Conservation (phyloP, 2,113 vertebrate genomes). For the Ictalurus punctatus region DNA sequence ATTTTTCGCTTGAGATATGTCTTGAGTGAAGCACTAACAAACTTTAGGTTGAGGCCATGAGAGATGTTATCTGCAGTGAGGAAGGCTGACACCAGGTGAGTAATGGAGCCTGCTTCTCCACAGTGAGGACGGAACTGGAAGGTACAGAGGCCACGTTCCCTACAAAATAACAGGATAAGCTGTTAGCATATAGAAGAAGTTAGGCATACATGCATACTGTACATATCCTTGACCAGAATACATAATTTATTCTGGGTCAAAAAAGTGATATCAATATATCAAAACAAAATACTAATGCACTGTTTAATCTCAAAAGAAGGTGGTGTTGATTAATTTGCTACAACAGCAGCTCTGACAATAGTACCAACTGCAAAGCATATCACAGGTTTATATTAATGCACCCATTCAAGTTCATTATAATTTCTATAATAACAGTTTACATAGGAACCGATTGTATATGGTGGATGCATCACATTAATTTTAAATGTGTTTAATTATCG, state of each 20-base stretch:
- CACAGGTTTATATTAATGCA: background rate
- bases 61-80: conserved; percentile 97
- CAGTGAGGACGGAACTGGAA: conserved; percentile 96
- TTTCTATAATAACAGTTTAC: background rate
- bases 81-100: conserved; percentile 95
- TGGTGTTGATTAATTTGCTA: background rate
- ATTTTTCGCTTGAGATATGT: background rate
- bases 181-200: background rate
- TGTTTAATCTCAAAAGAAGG: background rate
- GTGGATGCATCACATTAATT: background rate
- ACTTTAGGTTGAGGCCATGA: conserved; percentile 94
- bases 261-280: background rate
- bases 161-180: conserved; percentile 57
- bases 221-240: background rate
- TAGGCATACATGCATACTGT: background rate
- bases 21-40: conserved; percentile 71
- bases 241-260: background rate
- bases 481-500: background rate
- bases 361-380: background rate
- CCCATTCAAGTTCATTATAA: background rate
- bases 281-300: background rate
- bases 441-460: background rate
- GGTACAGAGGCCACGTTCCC: conserved; percentile 90
- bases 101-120: conserved; percentile 96
- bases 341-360: background rate